Evolutionary conservation across 2,797 vertebrate species (phyloP), one percentile per base, ranked within the genome.

Genomic region (Pogoniulus pusillus): DNA sequence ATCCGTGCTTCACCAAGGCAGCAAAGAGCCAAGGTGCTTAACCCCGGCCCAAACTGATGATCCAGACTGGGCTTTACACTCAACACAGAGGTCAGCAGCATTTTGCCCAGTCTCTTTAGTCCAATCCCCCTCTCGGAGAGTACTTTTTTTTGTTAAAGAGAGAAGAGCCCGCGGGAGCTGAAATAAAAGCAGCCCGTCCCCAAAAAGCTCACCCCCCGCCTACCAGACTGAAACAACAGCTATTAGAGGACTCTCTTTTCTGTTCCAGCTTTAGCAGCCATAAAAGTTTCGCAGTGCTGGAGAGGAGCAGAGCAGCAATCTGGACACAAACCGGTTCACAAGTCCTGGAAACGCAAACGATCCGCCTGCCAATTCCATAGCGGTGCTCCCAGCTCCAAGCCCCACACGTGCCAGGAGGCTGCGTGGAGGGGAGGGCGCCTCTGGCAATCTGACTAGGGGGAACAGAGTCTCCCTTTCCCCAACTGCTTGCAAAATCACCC

Each of bases 301-400:
- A 94, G 89, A 93, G 91, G 90, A 92, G 82, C 73, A 91, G 73
- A 80, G 68, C 59, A 82, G 84, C 64, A 91, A 94, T 94, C 82
- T 91, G 91, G 93, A 96, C 89, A 95, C 90, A 94, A 94, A 66
- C 87, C 47, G 30, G 95, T 92, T 94, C 87, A 92, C 82, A 94
- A 96, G 94, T 69, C 88, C 87, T 91, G 74, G 83, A 95, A 94
- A 75, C 39, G 0, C 85, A 83, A 93, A 57, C 54, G 79, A 82
- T 85, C 53, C 0, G 35, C 62, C 74, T 82, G 91, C 92, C 91
- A 96, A 94, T 83, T 96, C 92, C 87, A 91, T 82, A 39, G 64
- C 12, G 16, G 83, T 30, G 79, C 45, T 81, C 82, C 54, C 24
- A 1, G 70, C 81, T 92, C 71, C 78, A 64, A 81, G 68, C n/a